Percentiles rank a stretch among this genome's conserved stretches.
phyloP scores from a whole-genome alignment of 2,797 vertebrate genomes.

The Choloepus didactylus region DNA sequence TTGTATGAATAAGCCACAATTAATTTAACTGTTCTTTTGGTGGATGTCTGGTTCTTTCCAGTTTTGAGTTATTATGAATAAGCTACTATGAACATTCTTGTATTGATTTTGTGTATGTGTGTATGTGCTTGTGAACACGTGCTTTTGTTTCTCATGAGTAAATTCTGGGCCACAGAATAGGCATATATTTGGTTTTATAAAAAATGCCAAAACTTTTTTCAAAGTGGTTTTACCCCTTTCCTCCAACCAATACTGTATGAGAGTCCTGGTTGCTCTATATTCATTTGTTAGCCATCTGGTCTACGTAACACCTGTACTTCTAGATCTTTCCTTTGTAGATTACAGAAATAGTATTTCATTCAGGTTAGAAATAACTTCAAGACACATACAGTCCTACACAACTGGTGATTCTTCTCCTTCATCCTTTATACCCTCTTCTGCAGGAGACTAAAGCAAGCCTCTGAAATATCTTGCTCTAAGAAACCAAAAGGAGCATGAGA shows the following conservation, averaged over 20 bases:
- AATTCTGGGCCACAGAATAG: not conserved
- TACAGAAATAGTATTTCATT: not conserved
- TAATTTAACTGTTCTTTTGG: not conserved
- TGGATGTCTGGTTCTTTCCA: not conserved
- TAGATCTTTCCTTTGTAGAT: not conserved
- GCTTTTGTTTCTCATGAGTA: slow-evolving; percentile 6
- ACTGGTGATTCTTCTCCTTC: not conserved
- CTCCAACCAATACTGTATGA: not conserved
- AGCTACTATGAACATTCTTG: not conserved
- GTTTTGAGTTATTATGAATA: not conserved
- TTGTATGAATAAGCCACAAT: not conserved
- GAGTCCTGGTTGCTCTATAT: not conserved
- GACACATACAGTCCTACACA: not conserved
- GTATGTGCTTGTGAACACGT: not conserved
- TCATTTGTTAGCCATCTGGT: not conserved
- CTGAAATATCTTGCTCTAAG: not conserved
- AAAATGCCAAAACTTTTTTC: not conserved
- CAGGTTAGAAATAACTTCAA: not conserved
- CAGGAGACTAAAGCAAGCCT: not conserved
- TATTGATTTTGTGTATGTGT: not conserved
- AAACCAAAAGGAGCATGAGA: not conserved
- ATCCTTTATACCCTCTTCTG: not conserved
- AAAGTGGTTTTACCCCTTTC: not conserved
- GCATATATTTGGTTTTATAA: not conserved
- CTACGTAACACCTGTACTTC: not conserved